Conservation (phyloP, 2,797 vertebrate genomes). For the Helarctos malayanus region DNA sequence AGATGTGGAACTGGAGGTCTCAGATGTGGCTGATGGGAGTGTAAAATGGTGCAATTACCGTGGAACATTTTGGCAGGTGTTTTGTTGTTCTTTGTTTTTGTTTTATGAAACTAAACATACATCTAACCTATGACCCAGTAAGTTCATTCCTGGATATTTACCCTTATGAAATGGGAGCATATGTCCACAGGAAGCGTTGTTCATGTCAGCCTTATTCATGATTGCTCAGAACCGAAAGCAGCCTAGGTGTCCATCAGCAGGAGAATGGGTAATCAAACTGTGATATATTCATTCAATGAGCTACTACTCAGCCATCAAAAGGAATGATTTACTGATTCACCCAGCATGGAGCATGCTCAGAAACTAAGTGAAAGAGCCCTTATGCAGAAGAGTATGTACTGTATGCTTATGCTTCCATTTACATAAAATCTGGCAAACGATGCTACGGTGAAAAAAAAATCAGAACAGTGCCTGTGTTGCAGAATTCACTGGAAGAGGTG, state of each 20-base stretch:
- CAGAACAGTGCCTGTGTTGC: neutral
- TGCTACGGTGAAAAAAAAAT: neutral
- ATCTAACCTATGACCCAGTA: neutral
- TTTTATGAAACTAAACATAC: neutral
- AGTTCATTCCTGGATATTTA: conserved; percentile 3
- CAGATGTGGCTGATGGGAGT: neutral
- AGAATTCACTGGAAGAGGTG: neutral
- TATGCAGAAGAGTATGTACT: neutral
- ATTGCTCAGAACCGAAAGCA: neutral
- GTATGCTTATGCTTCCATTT: neutral
- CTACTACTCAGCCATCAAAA: neutral
- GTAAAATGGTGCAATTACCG: neutral
- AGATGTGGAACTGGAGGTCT: neutral
- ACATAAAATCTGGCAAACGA: neutral
- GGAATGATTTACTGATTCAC: neutral
- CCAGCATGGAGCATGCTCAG: neutral
- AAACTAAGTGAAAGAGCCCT: neutral
- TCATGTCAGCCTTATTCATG: neutral
- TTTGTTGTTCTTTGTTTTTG: neutral
- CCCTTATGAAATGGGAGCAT: neutral
- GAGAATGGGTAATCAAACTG: neutral
- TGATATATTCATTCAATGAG: neutral
- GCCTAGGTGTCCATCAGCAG: neutral
- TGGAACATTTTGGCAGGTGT: neutral
- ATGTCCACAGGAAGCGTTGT: neutral